Evolutionary conservation across 1,140 invertebrate species (phyloP), one percentile per base, ranked within the genome.

Genomic region (Thrips palmi): DNA sequence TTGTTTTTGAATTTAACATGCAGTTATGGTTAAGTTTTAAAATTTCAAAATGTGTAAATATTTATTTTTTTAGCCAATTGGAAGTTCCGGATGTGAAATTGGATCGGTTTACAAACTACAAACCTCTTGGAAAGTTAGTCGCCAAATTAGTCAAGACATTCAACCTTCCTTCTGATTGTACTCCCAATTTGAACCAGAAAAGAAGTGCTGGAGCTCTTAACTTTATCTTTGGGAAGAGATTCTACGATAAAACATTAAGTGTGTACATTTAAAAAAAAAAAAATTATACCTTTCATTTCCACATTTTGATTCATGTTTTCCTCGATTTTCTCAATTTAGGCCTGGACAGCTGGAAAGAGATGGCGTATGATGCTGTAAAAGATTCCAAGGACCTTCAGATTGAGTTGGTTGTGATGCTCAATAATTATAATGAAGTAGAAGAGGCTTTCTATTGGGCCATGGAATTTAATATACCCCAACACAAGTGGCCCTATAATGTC

Each of bases 201-300:
- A 60, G 71, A 32, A 70, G 65, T 18, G 63, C 64, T 51, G 70
- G 73, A 40, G 68, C 70, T 21, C 46, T 78, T n/a, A 64, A 67
- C 27, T 77, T 73, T 52, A 54, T 78, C 21, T 57, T 78, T 22
- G 55, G 64, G 45, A 70, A 71, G 51, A 63, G 70, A 46, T 78
- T 70, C 55, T 55, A 53, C 12, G 18, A 41, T 8, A 31, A 33
- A 12, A 14, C 14, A 12, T 42, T 44, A n/a, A 37, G 39, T 42
- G 25, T 4, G 42, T 47, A 17, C 4, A n/a, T 11, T 14, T n/a
- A 33, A 12, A 11, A 39, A 11, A 22, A 17, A 17, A 18, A 22
- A 19, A 38, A 33, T 14, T 28, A 45, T 43, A 3, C n/a, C n/a
- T 0, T 3, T 10, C 1, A n/a, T 38, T 15, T 33, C 14, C 24